Evolutionary conservation across 2,113 vertebrate genomes (phyloP), one percentile per base, ranked within the genome.

Genomic region (Ceratotherium simum): DNA sequence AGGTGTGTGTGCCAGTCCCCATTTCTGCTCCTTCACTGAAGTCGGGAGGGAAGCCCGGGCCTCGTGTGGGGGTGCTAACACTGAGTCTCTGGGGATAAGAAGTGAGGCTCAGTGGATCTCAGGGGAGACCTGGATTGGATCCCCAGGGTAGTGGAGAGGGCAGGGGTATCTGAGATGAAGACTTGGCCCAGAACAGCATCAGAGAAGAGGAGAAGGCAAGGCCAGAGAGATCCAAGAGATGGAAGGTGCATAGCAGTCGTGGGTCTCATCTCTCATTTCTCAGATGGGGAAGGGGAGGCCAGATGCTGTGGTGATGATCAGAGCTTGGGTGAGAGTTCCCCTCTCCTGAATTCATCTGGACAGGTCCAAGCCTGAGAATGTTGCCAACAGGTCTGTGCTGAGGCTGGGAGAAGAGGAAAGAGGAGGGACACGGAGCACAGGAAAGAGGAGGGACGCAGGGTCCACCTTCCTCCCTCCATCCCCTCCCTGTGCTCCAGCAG

Each of bases 1-100:
- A 1, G 29, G 42, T 6, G 0, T 54, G 1, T 29, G 8, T 79
- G 5, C 9, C 42, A 27, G 29, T 16, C 3, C 14, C 60, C 54
- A 13, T 13, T 75, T 78, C 46, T 73, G 23, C 17, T 73, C 21
- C 2, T 9, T 94, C 67, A 27, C 31, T 33, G 56, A 76, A 72
- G 11, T 36, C 36, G 4, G 14, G 10, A 27, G 29, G 5, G n/a
- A 56, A 42, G 25, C 14, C 6, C 67, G 54, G 56, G 62, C 39
- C 4, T 88, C 21, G 36, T 0, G 0, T 10, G 23, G 13, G 6
- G 1, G 4, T 6, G 51, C 8, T 39, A 8, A 54, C 8, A 0
- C 46, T 65, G 29, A 69, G 64, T 64, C 42, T 84, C 75, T 31
- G 31, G 39, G 31, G 64, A 2, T 82, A 81, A 25, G 18, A 76